A percentile compares a stretch with the other conserved stretches of the same genome.
phyloP scores from a whole-genome alignment of 1,140 invertebrate species.

The Coenobita brevimanus region DNA sequence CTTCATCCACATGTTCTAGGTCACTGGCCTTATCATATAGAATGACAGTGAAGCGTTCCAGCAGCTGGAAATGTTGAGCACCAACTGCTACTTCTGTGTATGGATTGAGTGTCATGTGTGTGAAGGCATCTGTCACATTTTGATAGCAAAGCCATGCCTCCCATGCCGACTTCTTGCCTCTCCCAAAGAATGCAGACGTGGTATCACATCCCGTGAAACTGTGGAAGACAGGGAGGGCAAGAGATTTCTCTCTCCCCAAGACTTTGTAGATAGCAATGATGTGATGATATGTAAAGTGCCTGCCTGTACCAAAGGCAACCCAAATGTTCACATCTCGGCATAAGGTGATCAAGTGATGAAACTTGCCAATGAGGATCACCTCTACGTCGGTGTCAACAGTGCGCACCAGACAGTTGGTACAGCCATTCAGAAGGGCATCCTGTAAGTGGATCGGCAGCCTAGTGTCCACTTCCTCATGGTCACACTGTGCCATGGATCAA shows the following conservation, averaged over 20 bases:
- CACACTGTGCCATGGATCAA: neutral
- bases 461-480: constrained; percentile 15
- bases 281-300: neutral
- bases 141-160: too few species aligned
- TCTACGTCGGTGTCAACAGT: constrained; percentile 37
- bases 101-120: neutral
- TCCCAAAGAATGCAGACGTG: constrained; percentile 32
- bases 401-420: constrained; percentile 11
- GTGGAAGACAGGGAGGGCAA: constrained; percentile 36
- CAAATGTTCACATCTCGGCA: constrained; percentile 5
- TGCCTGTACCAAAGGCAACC: neutral
- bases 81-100: constrained; percentile 2
- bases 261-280: neutral
- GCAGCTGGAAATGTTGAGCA: too few species aligned
- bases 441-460: neutral
- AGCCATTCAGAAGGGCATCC: constrained; percentile 10
- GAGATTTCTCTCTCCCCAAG: constrained; percentile 24
- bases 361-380: constrained; percentile 41
- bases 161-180: constrained; percentile 4
- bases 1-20: constrained; percentile 13
- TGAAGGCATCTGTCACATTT: constrained; percentile 15
- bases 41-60: neutral
- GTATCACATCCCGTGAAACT: constrained; percentile 39
- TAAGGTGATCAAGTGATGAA: constrained; percentile 8
- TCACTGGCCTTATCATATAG: constrained; percentile 15